Evolutionary conservation across 2,113 vertebrate genomes (phyloP).

Genomic region (Stigmatopora nigra): DNA sequence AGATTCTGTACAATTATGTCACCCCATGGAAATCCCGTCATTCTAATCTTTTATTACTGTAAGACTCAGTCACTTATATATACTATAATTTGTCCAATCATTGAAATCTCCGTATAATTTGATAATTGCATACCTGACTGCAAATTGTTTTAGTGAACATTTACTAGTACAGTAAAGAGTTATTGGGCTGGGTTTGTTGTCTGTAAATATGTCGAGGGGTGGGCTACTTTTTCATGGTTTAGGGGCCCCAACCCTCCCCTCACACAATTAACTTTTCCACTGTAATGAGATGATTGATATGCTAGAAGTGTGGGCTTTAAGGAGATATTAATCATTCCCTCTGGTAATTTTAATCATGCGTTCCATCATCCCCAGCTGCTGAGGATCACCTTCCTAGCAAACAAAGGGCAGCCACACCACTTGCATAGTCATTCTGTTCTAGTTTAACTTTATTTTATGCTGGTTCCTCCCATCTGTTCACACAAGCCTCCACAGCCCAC

Average conservation of each 20-base stretch:
- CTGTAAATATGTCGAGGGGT: constrained; percentile 98
- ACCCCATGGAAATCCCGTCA: not conserved
- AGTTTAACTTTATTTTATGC: constrained; percentile 79
- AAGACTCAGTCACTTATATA: not conserved
- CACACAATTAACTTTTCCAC: constrained; percentile 92
- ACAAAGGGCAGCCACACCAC: constrained; percentile 91
- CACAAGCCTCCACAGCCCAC: constrained; percentile 71
- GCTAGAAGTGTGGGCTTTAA: constrained; percentile 99
- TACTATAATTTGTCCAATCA: constrained; percentile 5
- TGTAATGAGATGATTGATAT: constrained; percentile 99
- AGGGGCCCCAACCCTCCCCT: constrained; percentile 86
- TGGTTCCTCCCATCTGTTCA: constrained; percentile 77
- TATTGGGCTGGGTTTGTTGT: constrained; percentile 79
- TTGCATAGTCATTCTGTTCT: constrained; percentile 86
- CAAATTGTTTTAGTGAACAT: constrained; percentile 30
- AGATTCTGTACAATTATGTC: not conserved
- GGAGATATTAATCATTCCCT: constrained; percentile 99
- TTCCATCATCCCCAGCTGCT: constrained; percentile 98
- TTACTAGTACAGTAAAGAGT: constrained; percentile 58
- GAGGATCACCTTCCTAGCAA: constrained; percentile 95
- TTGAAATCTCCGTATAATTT: constrained; percentile 11
- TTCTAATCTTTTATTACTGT: not conserved
- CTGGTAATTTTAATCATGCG: constrained; percentile 97
- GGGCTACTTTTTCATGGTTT: constrained; percentile 95
- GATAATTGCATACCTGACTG: constrained; percentile 18